A percentile compares a stretch with the other conserved stretches of the same genome.
Conservation (phyloP, 2,797 vertebrate genomes). For the Phataginus tetradactyla region DNA sequence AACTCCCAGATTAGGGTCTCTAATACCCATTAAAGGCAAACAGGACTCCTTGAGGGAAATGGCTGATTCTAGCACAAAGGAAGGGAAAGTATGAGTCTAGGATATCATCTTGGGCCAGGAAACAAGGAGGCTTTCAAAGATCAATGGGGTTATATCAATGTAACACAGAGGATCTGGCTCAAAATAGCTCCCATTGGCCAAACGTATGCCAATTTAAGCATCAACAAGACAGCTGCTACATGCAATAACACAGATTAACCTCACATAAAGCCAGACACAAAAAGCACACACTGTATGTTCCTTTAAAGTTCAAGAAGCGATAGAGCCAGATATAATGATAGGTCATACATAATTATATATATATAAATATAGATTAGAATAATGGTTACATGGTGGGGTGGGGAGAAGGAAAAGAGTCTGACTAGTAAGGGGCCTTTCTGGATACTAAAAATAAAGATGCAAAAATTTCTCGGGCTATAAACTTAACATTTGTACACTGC, state of each 20-base stretch:
- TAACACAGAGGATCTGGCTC: background rate
- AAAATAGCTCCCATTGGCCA: background rate
- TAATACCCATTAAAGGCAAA: background rate
- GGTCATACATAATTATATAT: background rate
- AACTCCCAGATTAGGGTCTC: background rate
- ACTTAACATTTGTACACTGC: background rate
- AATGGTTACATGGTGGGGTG: background rate
- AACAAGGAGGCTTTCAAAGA: conserved; percentile 40
- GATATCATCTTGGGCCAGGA: background rate
- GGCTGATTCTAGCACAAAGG: background rate
- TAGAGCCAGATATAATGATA: background rate
- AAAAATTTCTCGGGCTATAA: conserved; percentile 7
- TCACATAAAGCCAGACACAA: background rate
- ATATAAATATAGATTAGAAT: background rate
- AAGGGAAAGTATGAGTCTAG: background rate
- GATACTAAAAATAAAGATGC: background rate
- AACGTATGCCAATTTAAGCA: background rate
- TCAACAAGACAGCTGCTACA: background rate
- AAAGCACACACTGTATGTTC: background rate
- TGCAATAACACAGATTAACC: background rate
- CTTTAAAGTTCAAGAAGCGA: conserved; percentile 22
- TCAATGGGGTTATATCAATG: background rate
- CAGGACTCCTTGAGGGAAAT: background rate
- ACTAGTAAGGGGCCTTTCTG: background rate
- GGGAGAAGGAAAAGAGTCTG: background rate